Conservation (phyloP, 2,888 invertebrate species). For the Protophormia terraenovae region DNA sequence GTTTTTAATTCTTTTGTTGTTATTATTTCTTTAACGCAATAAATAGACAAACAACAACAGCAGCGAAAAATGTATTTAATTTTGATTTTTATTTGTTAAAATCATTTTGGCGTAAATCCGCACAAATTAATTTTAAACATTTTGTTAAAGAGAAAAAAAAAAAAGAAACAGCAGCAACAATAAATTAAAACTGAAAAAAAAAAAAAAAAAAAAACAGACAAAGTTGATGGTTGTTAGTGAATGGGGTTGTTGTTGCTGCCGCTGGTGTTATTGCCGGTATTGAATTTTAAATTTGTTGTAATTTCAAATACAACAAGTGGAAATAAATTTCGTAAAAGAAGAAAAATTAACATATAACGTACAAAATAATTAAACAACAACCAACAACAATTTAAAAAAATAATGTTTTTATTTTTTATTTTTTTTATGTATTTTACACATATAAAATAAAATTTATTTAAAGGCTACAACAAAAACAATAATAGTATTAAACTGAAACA, state of each 20-base stretch:
- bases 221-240: not conserved
- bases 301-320: slow-evolving; percentile 57
- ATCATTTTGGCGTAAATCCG: slow-evolving; percentile 78
- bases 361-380: slow-evolving; percentile 10
- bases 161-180: not conserved
- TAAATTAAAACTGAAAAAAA: slow-evolving; percentile 2
- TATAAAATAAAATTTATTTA: slow-evolving; percentile 38
- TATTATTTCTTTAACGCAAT: slow-evolving; percentile 6
- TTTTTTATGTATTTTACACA: slow-evolving; percentile 30
- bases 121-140: slow-evolving; percentile 72
- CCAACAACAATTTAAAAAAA: slow-evolving; percentile 5
- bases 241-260: slow-evolving; percentile 19
- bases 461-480: slow-evolving; percentile 18
- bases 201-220: not conserved
- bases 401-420: slow-evolving; percentile 2
- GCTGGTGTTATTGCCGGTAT: slow-evolving; percentile 50
- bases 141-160: not conserved
- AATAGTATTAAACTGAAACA: slow-evolving; percentile 33
- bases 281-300: slow-evolving; percentile 38
- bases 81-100: slow-evolving; percentile 69
- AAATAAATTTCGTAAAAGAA: slow-evolving; percentile 37
- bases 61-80: slow-evolving; percentile 5
- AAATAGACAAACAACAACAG: slow-evolving; percentile 1
- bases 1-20: not conserved
- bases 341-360: not conserved